Evolutionary conservation across 2,113 vertebrate species (phyloP).

Genomic region (Dasypus novemcinctus): DNA sequence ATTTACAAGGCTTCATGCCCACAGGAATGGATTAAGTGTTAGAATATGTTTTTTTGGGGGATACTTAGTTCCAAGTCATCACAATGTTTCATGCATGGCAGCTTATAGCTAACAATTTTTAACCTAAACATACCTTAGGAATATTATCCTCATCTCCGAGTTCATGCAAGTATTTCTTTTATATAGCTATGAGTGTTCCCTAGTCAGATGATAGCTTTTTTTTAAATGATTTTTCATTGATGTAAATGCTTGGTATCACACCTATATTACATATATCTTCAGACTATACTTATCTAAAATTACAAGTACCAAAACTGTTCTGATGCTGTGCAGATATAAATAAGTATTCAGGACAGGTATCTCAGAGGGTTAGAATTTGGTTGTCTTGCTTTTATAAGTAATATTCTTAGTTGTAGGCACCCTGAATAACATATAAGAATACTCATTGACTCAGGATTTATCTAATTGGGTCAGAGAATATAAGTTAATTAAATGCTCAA

Average conservation of each 20-base stretch:
- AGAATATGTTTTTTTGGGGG: too few relatives aligned
- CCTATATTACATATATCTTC: not conserved
- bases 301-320: not conserved
- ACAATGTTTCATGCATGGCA: not conserved
- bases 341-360: conserved; percentile 41
- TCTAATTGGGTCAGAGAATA: conserved; percentile 54
- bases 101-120: not conserved
- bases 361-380: conserved; percentile 14
- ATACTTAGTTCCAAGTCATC: too few relatives aligned
- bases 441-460: conserved; percentile 47
- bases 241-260: not conserved
- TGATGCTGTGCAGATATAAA: not conserved
- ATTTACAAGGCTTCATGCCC: too few relatives aligned
- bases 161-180: not conserved
- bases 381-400: conserved; percentile 55
- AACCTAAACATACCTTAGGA: not conserved
- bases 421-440: conserved; percentile 34
- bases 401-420: not conserved
- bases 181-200: not conserved
- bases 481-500: conserved; percentile 59
- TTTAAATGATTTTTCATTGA: not conserved
- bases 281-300: conserved; percentile 16
- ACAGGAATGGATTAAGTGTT: too few relatives aligned
- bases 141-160: not conserved
- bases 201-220: not conserved